Base-by-base conservation (phyloP, 2,888 invertebrate genomes). In the Sialis lutaria region DNA sequence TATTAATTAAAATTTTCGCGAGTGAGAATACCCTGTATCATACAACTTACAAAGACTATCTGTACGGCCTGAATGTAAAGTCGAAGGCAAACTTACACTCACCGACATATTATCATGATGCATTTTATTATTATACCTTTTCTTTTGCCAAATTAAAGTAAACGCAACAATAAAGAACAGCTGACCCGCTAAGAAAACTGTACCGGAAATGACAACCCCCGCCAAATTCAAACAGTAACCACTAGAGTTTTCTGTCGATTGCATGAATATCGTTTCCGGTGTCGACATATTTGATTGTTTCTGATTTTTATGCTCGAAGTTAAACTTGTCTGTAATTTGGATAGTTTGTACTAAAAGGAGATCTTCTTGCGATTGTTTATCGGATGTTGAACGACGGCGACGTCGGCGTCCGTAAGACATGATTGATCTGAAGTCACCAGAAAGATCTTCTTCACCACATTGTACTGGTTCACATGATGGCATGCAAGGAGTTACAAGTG, bases 401-500 rank as follows among this genome's bases (percentile, higher is more conserved):
- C 82, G 82, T 63, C 81, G 77, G 57, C 82, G 79, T 51, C 91
- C 91, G 67, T 78, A 88, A 40, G 90, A 90, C 55, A 82, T 76
- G 53, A 87, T 76, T 48, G 87, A 83, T 55, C 86, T 78, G 49
- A 85, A 74, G 59, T 87, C 85, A 51, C 89, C 89, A 49, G 84
- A 83, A 45, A 82, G 77, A 58, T 88, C 88, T 57, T 81, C 79
- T 56, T 82, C 77, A 58, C 89, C 85, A 63, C 91, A 92, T 60
- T 87, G 86, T 7, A 91, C 88, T 6, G 92, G 91, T 61, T 90
- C 89, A 65, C 92, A 93, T 40, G 81, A 76, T 30, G 91, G 91
- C 82, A 93, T 84, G 64, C 92, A 92, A 0, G 92, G 92, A 3
- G 91, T 91, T 37, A 93, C 91, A 59, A 92, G 66, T n/a, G 92